These are phyloP conservation scores for Zosterops borbonicus DNA, from an alignment of 2,113 vertebrate genomes.

Conservation along the genomic window DNA sequence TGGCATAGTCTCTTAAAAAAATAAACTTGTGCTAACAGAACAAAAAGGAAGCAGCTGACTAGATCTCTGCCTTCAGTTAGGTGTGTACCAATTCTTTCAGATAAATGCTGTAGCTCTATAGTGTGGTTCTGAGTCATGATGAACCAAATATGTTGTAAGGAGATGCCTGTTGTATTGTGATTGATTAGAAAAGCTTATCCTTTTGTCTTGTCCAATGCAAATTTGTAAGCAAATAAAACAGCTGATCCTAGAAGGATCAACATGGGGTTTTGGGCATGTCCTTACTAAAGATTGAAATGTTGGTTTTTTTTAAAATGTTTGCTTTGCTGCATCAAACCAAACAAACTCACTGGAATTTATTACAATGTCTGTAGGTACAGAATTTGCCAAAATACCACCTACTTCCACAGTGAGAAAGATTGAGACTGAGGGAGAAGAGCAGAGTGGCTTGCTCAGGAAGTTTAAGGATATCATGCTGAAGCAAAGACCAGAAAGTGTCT, in stretches of 20 bases:
- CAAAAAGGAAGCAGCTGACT: neutral
- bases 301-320: neutral
- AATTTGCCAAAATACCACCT: constrained; percentile 73
- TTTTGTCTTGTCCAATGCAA: neutral
- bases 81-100: neutral
- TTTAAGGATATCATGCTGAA: constrained; percentile 83
- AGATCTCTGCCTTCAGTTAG: neutral
- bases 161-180: neutral
- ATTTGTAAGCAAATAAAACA: neutral
- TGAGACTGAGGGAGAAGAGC: constrained; percentile 51
- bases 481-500: constrained; percentile 86
- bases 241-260: neutral
- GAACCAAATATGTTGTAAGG: neutral
- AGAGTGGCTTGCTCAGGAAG: constrained; percentile 76
- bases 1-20: neutral
- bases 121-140: neutral
- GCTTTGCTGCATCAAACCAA: neutral
- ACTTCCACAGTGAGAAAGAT: constrained; percentile 39
- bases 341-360: neutral
- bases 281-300: neutral
- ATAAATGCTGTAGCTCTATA: neutral
- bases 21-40: neutral
- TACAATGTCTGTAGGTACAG: constrained; percentile 54
- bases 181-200: neutral
- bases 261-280: neutral